Evolutionary conservation across 2,113 vertebrate genomes (phyloP), one percentile per base, ranked within the genome.

Genomic region (Dipodomys merriami): DNA sequence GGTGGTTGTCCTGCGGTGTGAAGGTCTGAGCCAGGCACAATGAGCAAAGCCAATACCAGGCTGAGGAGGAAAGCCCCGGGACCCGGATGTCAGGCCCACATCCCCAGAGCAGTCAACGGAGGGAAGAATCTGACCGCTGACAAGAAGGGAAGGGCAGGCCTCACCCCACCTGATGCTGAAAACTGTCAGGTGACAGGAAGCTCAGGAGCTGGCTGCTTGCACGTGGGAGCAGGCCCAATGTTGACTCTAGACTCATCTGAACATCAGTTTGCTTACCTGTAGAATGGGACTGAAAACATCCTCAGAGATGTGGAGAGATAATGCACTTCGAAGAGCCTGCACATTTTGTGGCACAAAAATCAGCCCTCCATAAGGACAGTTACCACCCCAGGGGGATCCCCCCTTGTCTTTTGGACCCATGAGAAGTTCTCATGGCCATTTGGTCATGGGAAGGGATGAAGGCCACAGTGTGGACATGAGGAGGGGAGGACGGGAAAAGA

Each of bases 281-380:
- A 9, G 68, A 73, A 53, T 4, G 44, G 65, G 23, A 9, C 13
- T 39, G 8, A 39, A 23, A 6, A 20, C 35, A 3, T 19, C 5
- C 15, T 39, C 30, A 25, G 72, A 53, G 7, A 1, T 25, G 15
- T 53, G 5, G 22, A 83, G 68, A 60, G 46, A 35, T 9, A 1
- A 67, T 0, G 23, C 29, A 0, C 3, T 12, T 5, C 7, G 9
- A 68, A 39, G 25, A 27, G 1, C 20, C 3, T 7, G 11, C 4
- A 19, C 25, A 1, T 44, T 35, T 74, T 68, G 30, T n/a, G 29
- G 46, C 16, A 33, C 39, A 49, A 20, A 77, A 57, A 35, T 10
- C 11, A 29, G 15, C n/a, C 16, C 35, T 39, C 6, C 12, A 16
- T 3, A 39, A 90, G 71, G n/a, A 65, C 7, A 1, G 6, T 25